phyloP scores from a whole-genome alignment of 2,888 invertebrate genomes.

The Diadegma fenestrale region DNA sequence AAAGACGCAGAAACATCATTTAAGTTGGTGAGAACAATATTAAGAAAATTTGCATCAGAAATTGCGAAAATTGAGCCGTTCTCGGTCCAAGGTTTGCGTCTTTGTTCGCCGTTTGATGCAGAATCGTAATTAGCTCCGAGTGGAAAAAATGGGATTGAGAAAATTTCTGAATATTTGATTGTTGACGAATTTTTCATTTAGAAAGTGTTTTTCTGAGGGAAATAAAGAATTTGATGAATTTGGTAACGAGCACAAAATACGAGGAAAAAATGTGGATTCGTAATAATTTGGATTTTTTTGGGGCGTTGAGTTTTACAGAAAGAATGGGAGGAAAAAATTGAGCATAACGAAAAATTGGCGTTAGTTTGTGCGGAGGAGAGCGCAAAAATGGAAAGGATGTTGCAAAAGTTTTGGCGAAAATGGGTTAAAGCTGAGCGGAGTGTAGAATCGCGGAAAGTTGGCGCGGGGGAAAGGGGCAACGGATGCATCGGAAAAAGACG shows the following conservation, averaged over 20 bases:
- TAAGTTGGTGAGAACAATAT: too few relatives aligned
- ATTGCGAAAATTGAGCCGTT: too few relatives aligned
- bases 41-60: too few relatives aligned
- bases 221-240: neutral
- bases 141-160: too few relatives aligned
- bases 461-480: neutral
- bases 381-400: neutral
- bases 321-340: neutral
- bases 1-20: too few relatives aligned
- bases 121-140: too few relatives aligned
- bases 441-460: conserved; percentile 19
- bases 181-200: too few relatives aligned
- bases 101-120: too few relatives aligned
- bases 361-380: neutral
- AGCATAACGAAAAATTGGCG: neutral
- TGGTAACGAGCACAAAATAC: neutral
- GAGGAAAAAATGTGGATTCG: neutral
- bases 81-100: too few relatives aligned
- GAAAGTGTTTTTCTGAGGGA: too few relatives aligned
- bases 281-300: neutral
- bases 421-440: conserved; percentile 36
- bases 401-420: neutral
- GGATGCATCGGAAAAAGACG: neutral
- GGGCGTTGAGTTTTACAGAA: neutral
- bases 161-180: too few relatives aligned